Evolutionary conservation across 35 echinoderm and acorn worm genomes (phyloP).

Genomic region (Eucidaris tribuloides): DNA sequence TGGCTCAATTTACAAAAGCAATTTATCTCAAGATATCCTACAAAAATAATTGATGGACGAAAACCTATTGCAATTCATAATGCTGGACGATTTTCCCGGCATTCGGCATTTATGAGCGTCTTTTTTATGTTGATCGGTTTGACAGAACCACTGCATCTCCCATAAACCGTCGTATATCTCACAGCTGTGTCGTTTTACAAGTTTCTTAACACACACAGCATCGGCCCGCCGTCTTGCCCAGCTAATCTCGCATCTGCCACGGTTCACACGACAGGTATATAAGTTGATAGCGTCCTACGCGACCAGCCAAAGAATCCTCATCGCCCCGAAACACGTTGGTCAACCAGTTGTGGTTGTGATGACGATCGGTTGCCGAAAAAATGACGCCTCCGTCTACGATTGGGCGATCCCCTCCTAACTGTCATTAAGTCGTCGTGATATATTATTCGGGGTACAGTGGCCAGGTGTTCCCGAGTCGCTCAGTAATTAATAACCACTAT

Average conservation of each 20-base stretch:
- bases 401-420: no score
- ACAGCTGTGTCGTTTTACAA: constrained; percentile 27
- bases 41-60: constrained; percentile 40
- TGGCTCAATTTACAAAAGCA: constrained; percentile 67
- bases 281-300: constrained; percentile 17
- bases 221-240: not conserved
- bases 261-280: constrained; percentile 21
- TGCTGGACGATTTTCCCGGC: not conserved
- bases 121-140: not conserved
- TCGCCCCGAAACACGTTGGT: not conserved
- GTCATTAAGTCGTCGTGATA: constrained; percentile 8
- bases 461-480: not conserved
- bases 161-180: not conserved
- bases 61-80: constrained; percentile 48
- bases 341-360: constrained; percentile 18
- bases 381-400: not conserved
- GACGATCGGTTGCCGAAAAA: constrained; percentile 8
- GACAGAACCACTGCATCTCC: not conserved
- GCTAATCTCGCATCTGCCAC: constrained; percentile 19
- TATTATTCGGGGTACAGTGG: not conserved
- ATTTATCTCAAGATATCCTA: constrained; percentile 40
- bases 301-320: not conserved
- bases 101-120: constrained; percentile 27
- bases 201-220: not conserved
- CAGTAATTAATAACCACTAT: not conserved